These are phyloP conservation scores for Telmatochromis sp. DNA, from an alignment of 2,113 vertebrate genomes.

Conservation along the genomic window DNA sequence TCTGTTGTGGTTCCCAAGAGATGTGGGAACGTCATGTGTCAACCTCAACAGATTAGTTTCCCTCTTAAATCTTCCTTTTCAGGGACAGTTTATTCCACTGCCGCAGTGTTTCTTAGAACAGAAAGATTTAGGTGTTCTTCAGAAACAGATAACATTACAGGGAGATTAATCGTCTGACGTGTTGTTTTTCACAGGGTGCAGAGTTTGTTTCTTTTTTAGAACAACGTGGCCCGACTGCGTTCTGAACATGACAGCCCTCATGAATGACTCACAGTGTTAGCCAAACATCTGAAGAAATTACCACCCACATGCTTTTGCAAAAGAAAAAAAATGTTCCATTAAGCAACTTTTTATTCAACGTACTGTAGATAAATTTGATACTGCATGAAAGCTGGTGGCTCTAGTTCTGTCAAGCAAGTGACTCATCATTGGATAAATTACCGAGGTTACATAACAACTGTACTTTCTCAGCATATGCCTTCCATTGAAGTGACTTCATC, in stretches of 20 bases:
- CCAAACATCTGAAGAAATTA: conserved; percentile 17
- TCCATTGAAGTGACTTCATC: not conserved
- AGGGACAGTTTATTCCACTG: not conserved
- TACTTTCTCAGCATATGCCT: not conserved
- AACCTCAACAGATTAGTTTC: not conserved
- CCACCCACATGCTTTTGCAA: conserved; percentile 25
- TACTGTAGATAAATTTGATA: not conserved
- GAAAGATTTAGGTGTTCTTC: not conserved
- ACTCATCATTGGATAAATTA: conserved; percentile 41
- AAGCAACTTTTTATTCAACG: not conserved
- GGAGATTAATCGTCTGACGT: not conserved
- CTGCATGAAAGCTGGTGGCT: not conserved
- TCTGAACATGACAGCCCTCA: not conserved
- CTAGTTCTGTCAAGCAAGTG: conserved; percentile 20
- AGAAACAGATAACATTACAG: not conserved
- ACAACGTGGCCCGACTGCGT: not conserved
- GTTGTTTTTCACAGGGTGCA: not conserved
- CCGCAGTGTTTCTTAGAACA: not conserved
- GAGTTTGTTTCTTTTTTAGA: not conserved
- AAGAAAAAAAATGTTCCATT: conserved; percentile 4
- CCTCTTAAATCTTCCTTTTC: not conserved
- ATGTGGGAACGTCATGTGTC: not conserved
- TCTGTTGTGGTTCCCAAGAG: not conserved
- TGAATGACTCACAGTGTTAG: conserved; percentile 10
- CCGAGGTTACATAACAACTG: conserved; percentile 43